Evolutionary conservation across 2,113 vertebrate genomes (phyloP).

Genomic region (Tinamus guttatus): DNA sequence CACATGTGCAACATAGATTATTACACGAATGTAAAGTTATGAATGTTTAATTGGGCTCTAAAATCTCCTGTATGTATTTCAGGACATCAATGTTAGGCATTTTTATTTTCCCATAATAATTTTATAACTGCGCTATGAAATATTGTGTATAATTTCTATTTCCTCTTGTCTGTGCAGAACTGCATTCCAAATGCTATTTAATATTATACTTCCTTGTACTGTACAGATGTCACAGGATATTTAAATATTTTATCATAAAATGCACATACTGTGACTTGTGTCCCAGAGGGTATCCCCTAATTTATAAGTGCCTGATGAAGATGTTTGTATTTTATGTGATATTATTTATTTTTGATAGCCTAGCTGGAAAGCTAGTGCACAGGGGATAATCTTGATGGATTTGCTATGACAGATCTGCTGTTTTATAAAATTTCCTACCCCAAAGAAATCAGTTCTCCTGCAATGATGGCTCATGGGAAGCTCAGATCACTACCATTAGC

Average conservation of each 20-base stretch:
- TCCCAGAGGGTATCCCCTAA: background rate
- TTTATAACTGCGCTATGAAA: background rate
- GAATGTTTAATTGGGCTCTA: background rate
- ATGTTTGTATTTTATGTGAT: constrained; percentile 45
- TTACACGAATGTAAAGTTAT: background rate
- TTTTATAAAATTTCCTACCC: constrained; percentile 53
- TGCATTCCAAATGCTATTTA: background rate
- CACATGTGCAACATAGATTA: background rate
- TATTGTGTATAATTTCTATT: background rate
- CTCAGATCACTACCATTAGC: constrained; percentile 48
- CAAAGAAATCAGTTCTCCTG: constrained; percentile 51
- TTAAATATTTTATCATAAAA: constrained; percentile 24
- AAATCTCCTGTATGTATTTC: background rate
- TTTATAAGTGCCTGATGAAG: constrained; percentile 51
- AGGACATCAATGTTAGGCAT: background rate
- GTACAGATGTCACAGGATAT: background rate
- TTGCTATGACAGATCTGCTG: constrained; percentile 85
- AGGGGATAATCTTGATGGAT: constrained; percentile 75
- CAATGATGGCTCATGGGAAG: constrained; percentile 44
- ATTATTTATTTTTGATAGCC: constrained; percentile 60
- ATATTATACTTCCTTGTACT: background rate
- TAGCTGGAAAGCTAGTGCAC: background rate
- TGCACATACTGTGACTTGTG: background rate
- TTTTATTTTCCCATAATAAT: background rate
- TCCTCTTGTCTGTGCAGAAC: background rate